Conservation (phyloP, 2,797 vertebrate genomes). For the Tinamus major region DNA sequence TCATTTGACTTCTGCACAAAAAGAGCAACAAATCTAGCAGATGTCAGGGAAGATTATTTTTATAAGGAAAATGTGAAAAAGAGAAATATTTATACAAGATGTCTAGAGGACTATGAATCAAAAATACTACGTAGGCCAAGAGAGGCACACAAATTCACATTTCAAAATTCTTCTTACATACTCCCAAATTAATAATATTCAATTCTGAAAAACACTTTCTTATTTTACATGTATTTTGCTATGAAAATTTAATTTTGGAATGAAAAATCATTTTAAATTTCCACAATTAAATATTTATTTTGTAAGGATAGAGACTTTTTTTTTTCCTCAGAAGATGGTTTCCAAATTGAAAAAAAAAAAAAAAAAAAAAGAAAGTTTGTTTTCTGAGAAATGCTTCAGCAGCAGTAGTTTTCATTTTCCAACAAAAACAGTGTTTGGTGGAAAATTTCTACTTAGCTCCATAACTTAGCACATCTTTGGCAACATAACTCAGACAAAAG, state of each 20-base stretch:
- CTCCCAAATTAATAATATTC: neutral
- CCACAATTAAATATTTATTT: neutral
- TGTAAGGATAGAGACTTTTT: rapidly evolving
- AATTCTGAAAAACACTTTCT: neutral
- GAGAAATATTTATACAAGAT: neutral
- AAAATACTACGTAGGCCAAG: neutral
- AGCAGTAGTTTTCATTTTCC: neutral
- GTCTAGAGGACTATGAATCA: neutral
- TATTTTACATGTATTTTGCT: neutral
- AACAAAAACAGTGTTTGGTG: neutral
- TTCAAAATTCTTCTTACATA: neutral
- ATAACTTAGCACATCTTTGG: neutral
- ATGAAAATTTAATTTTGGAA: neutral
- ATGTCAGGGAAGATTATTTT: neutral
- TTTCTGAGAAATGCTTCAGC: neutral
- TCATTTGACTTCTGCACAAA: neutral
- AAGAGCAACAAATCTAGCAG: neutral
- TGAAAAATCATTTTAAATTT: neutral
- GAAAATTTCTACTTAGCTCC: neutral
- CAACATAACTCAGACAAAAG: neutral
- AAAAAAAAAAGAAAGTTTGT: neutral
- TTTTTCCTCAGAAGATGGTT: neutral
- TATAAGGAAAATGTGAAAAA: neutral
- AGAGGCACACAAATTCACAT: neutral
- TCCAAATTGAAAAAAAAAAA: neutral